phyloP scores from a whole-genome alignment of 2,113 vertebrate species.

The Cacatua alba region DNA sequence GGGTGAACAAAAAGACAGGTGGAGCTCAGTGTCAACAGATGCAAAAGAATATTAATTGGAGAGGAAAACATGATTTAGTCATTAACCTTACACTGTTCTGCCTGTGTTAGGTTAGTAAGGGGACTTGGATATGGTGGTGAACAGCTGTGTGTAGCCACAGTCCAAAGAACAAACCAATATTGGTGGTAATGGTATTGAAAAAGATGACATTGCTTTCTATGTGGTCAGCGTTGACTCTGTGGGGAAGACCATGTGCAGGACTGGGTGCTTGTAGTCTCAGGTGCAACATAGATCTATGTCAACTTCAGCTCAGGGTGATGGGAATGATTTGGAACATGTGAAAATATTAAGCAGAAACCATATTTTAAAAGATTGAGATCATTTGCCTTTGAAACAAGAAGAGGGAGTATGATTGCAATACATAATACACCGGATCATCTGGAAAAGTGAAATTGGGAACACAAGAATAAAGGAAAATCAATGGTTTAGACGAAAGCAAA shows the following conservation, averaged over 20 bases:
- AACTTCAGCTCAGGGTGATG: not conserved
- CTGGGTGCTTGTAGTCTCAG: not conserved
- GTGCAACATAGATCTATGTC: not conserved
- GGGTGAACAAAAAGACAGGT: not conserved
- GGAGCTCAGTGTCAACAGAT: not conserved
- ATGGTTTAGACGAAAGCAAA: not conserved
- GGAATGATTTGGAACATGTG: not conserved
- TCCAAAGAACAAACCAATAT: not conserved
- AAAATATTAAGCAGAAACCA: slow-evolving; percentile 7
- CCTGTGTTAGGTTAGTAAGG: not conserved
- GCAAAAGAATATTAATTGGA: not conserved
- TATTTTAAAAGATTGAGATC: not conserved
- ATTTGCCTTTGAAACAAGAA: slow-evolving; percentile 9
- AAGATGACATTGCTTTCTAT: not conserved
- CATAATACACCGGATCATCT: not conserved
- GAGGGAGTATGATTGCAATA: not conserved
- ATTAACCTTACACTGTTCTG: not conserved
- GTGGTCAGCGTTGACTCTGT: accelerated
- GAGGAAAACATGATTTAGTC: not conserved
- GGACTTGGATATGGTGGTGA: not conserved
- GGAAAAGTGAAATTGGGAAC: not conserved
- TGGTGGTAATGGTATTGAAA: not conserved
- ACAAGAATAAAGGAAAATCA: slow-evolving; percentile 1
- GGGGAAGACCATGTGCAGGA: not conserved
- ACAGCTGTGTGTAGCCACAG: not conserved